phyloP scores from a whole-genome alignment of 2,888 invertebrate genomes.

The Eubasilissa splendida region DNA sequence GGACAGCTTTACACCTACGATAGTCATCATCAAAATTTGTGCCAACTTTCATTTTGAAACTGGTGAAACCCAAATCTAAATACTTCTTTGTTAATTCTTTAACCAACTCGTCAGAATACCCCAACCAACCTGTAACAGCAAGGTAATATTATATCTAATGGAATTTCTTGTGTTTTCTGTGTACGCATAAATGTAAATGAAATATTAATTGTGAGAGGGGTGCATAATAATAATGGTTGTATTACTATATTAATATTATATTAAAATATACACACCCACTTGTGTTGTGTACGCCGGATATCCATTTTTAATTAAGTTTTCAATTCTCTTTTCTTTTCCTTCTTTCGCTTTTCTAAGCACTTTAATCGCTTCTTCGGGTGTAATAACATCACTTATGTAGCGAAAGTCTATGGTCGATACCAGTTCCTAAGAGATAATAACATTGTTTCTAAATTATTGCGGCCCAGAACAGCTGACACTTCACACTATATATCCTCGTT shows the following conservation, averaged over 20 bases:
- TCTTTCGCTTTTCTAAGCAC: slow-evolving; percentile 75
- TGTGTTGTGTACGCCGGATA: slow-evolving; percentile 92
- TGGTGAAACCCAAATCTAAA: slow-evolving; percentile 81
- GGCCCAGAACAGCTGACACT: not conserved
- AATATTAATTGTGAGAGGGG: not conserved
- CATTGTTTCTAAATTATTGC: not conserved
- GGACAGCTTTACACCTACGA: slow-evolving; percentile 80
- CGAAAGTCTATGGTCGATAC: slow-evolving; percentile 92
- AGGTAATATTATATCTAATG: not conserved
- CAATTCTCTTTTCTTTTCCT: slow-evolving; percentile 77
- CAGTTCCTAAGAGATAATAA: slow-evolving; percentile 69
- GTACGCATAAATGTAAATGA: not conserved
- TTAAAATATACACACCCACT: slow-evolving; percentile 73
- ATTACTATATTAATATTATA: not conserved
- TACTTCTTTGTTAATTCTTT: slow-evolving; percentile 80
- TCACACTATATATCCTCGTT: too few relatives aligned
- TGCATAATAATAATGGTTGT: too few relatives aligned
- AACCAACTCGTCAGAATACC: slow-evolving; percentile 86
- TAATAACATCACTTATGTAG: slow-evolving; percentile 86
- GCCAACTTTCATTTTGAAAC: slow-evolving; percentile 95
- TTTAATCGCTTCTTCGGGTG: slow-evolving; percentile 85
- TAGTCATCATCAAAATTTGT: slow-evolving; percentile 83
- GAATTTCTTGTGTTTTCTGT: not conserved
- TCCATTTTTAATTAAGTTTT: slow-evolving; percentile 76
- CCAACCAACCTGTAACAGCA: slow-evolving; percentile 82